Conservation (phyloP, 2,888 invertebrate genomes). For the Helicoverpa assulta region DNA sequence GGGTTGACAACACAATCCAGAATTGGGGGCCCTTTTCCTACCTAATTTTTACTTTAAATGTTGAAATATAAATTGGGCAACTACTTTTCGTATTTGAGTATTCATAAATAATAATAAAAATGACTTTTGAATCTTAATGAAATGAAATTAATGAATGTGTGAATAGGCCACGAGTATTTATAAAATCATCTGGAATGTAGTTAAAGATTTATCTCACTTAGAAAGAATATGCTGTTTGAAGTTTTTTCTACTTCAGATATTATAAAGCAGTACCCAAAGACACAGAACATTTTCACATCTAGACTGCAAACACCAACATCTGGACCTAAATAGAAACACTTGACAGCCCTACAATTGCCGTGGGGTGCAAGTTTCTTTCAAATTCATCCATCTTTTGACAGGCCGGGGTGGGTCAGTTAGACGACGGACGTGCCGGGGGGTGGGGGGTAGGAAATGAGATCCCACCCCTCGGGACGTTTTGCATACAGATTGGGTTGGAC, state of each 20-base stretch:
- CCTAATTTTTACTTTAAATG: background rate
- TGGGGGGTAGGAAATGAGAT: slow-evolving; percentile 66
- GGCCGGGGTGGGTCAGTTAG: slow-evolving; percentile 63
- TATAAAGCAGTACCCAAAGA: background rate
- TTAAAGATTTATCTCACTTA: too few relatives aligned
- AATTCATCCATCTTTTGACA: slow-evolving; percentile 70
- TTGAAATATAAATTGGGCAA: background rate
- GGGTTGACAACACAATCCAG: slow-evolving; percentile 45
- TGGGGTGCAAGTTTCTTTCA: slow-evolving; percentile 63
- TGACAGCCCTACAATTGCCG: slow-evolving; percentile 52
- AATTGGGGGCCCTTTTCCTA: background rate
- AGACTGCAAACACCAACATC: background rate
- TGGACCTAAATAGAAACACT: background rate
- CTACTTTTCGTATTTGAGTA: too few relatives aligned
- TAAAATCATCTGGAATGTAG: too few relatives aligned
- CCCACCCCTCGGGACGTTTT: slow-evolving; percentile 67
- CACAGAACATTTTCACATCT: background rate
- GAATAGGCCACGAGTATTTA: too few relatives aligned
- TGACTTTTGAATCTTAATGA: too few relatives aligned
- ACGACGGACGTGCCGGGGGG: slow-evolving; percentile 57
- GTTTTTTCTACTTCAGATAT: too few relatives aligned
- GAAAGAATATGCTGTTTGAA: too few relatives aligned
- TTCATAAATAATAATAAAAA: too few relatives aligned
- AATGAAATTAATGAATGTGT: too few relatives aligned
- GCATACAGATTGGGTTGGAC: slow-evolving; percentile 71